phyloP scores from a whole-genome alignment of 2,113 vertebrate genomes.

The Sarotherodon lohbergeri region DNA sequence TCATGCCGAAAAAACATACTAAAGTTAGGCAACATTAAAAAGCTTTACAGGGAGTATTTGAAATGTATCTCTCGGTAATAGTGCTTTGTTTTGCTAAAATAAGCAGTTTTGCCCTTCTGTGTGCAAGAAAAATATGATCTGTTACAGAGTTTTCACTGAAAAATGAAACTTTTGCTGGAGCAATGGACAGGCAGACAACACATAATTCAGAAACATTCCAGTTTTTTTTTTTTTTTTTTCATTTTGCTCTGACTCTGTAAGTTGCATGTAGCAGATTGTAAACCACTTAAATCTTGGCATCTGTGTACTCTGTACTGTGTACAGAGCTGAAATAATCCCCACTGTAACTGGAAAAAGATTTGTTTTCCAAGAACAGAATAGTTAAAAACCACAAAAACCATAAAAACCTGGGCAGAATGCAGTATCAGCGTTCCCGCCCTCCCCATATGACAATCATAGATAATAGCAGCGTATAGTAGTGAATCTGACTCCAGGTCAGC shows the following conservation, averaged over 20 bases:
- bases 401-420: background rate
- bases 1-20: constrained; percentile 49
- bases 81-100: background rate
- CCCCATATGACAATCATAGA: background rate
- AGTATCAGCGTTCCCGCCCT: background rate
- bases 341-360: background rate
- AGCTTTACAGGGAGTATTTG: constrained; percentile 11
- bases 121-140: background rate
- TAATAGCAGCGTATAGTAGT: background rate
- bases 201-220: background rate
- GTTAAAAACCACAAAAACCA: background rate
- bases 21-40: constrained; percentile 34
- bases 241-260: background rate
- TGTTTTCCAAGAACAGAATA: background rate
- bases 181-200: background rate
- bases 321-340: background rate
- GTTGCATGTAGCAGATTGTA: background rate
- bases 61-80: background rate
- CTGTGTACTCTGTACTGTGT: background rate
- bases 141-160: background rate
- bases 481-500: constrained; percentile 1
- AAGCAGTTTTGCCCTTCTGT: background rate
- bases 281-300: background rate
- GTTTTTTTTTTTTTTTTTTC: background rate
- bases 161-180: background rate